Conservation (phyloP, 2,113 vertebrate genomes). For the Leptobrachium ailaonicum region DNA sequence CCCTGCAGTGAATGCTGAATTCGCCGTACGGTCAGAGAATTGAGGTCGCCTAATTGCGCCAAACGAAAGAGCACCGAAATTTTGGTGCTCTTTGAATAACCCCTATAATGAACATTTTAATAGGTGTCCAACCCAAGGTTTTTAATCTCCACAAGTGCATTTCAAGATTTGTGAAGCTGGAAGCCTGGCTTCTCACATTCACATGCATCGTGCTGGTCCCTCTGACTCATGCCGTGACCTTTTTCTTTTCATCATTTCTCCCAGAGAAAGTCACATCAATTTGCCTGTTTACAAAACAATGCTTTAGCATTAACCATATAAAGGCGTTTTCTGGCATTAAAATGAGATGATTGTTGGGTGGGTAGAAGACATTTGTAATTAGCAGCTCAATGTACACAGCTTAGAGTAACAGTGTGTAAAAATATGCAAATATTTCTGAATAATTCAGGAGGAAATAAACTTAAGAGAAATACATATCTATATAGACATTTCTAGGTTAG, state of each 20-base stretch:
- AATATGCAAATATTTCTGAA: too few relatives aligned
- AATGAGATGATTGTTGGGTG: too few relatives aligned
- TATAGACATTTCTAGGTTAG: too few relatives aligned
- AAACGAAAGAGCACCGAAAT: not conserved
- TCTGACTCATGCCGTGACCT: slow-evolving; percentile 50
- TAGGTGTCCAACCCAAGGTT: slow-evolving; percentile 21
- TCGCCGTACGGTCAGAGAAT: too few relatives aligned
- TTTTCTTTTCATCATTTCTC: slow-evolving; percentile 52
- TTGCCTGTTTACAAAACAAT: slow-evolving; percentile 37
- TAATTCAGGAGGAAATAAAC: too few relatives aligned
- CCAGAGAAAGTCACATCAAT: slow-evolving; percentile 50
- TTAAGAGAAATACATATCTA: too few relatives aligned
- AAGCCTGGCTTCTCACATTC: slow-evolving; percentile 37
- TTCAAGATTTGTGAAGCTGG: slow-evolving; percentile 28
- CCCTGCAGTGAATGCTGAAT: too few relatives aligned
- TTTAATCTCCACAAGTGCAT: slow-evolving; percentile 29
- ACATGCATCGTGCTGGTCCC: slow-evolving; percentile 37
- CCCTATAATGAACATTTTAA: slow-evolving; percentile 19
- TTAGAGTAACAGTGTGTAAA: too few relatives aligned
- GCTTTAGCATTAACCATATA: not conserved
- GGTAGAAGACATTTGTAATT: too few relatives aligned
- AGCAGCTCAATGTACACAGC: too few relatives aligned
- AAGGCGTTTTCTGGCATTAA: too few relatives aligned
- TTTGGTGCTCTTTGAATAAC: not conserved
- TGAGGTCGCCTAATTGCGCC: too few relatives aligned